Evolutionary conservation across 2,797 vertebrate species (phyloP).

Genomic region (Liasis olivaceus): DNA sequence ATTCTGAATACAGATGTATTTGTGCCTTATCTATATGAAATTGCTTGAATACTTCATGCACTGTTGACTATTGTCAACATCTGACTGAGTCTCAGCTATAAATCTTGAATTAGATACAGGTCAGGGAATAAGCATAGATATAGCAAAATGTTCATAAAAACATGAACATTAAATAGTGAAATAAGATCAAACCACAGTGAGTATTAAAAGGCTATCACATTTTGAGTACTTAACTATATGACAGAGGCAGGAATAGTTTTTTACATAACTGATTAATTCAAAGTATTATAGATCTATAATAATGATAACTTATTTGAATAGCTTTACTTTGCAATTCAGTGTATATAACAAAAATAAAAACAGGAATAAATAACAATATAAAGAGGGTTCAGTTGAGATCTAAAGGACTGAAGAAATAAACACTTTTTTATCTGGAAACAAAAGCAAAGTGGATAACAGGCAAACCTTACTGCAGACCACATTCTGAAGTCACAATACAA

Average conservation of each 20-base stretch:
- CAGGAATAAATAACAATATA: background rate
- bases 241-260: background rate
- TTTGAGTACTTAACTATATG: background rate
- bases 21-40: constrained; percentile 19
- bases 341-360: background rate
- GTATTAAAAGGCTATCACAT: background rate
- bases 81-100: constrained; percentile 48
- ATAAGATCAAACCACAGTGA: constrained; percentile 22
- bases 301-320: background rate
- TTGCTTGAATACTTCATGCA: constrained; percentile 30
- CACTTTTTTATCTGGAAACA: background rate
- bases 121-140: constrained; percentile 54
- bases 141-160: constrained; percentile 40
- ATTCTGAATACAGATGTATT: constrained; percentile 22
- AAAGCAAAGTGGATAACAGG: background rate
- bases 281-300: background rate
- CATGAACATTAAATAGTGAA: constrained; percentile 41
- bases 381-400: background rate
- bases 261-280: background rate
- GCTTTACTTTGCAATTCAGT: background rate
- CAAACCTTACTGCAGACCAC: background rate
- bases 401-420: background rate
- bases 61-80: constrained; percentile 49
- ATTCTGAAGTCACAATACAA: background rate
- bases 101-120: constrained; percentile 58